These are phyloP conservation scores for Arnoldichthys spilopterus DNA, from an alignment of 2,797 vertebrate genomes.

Conservation along the genomic window DNA sequence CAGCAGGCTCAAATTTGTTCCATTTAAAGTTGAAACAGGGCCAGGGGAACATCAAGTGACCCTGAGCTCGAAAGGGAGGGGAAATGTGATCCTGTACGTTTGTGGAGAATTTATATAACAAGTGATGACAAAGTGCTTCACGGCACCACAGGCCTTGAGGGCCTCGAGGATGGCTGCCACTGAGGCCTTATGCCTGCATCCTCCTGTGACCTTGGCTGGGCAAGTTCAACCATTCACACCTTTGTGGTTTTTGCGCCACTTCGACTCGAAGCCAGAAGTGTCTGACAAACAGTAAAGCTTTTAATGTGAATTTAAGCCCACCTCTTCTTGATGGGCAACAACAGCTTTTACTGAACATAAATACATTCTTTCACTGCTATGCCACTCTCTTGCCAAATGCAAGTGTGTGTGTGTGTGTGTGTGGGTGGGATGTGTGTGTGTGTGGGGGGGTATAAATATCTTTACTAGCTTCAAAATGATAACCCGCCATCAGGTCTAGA, in stretches of 20 bases:
- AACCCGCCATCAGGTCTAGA: neutral
- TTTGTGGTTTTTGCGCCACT: conserved; percentile 57
- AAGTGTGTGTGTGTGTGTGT: too few species aligned
- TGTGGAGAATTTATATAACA: conserved; percentile 80
- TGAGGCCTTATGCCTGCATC: conserved; percentile 70
- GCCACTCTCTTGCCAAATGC: neutral
- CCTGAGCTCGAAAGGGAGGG: neutral
- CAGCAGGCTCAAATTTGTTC: conserved; percentile 63
- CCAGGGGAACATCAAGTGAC: conserved; percentile 76
- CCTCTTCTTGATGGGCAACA: neutral
- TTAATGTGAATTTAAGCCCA: conserved; percentile 16
- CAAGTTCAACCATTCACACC: conserved; percentile 74
- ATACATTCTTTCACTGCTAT: neutral
- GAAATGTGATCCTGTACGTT: conserved; percentile 76
- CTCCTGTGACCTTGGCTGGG: conserved; percentile 74
- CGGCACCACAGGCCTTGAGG: conserved; percentile 67
- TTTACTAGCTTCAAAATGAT: conserved; percentile 8
- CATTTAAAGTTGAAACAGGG: conserved; percentile 75
- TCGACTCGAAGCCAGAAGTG: conserved; percentile 48
- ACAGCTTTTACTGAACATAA: conserved; percentile 17
- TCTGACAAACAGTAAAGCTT: neutral
- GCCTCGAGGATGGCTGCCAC: conserved; percentile 49
- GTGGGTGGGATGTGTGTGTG: too few species aligned
- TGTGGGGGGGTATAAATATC: conserved; percentile 11
- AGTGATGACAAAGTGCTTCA: conserved; percentile 83